These are phyloP conservation scores for Oryzias woworae DNA, from an alignment of 2,113 vertebrate species.

Conservation along the genomic window DNA sequence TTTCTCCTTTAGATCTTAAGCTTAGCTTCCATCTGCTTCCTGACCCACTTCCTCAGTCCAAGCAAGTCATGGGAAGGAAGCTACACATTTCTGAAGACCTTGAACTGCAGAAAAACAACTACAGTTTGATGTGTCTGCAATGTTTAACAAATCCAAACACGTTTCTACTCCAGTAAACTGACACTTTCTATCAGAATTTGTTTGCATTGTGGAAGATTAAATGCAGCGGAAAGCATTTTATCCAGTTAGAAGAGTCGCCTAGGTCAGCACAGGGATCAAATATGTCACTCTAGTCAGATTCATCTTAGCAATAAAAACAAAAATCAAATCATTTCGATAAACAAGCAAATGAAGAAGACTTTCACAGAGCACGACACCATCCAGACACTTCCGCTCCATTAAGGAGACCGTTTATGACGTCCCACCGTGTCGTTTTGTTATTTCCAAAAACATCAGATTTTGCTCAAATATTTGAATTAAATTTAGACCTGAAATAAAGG, in stretches of 20 bases:
- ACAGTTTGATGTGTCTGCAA: slow-evolving; percentile 42
- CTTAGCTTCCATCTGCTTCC: slow-evolving; percentile 63
- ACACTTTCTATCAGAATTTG: slow-evolving; percentile 25
- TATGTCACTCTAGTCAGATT: slow-evolving; percentile 35
- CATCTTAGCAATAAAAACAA: slow-evolving; percentile 14
- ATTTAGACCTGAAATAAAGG: neutral
- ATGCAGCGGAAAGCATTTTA: slow-evolving; percentile 16
- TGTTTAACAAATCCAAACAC: slow-evolving; percentile 58
- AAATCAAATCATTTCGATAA: slow-evolving; percentile 38
- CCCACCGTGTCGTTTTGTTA: slow-evolving; percentile 1
- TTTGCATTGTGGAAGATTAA: slow-evolving; percentile 19
- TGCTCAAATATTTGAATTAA: slow-evolving; percentile 5
- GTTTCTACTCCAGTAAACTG: slow-evolving; percentile 27
- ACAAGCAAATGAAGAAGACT: slow-evolving; percentile 28
- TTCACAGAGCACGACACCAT: slow-evolving; percentile 24
- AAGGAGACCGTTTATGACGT: slow-evolving; percentile 11
- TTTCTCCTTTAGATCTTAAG: slow-evolving; percentile 51
- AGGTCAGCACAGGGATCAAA: slow-evolving; percentile 14
- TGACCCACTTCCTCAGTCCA: slow-evolving; percentile 70
- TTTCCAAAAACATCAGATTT: neutral
- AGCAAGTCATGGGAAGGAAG: slow-evolving; percentile 27
- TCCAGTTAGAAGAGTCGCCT: slow-evolving; percentile 22
- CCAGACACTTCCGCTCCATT: neutral
- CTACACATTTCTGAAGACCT: slow-evolving; percentile 26
- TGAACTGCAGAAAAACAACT: slow-evolving; percentile 25